These are phyloP conservation scores for Drosophila dunni DNA, from an alignment of 1,140 invertebrate genomes.

Conservation along the genomic window DNA sequence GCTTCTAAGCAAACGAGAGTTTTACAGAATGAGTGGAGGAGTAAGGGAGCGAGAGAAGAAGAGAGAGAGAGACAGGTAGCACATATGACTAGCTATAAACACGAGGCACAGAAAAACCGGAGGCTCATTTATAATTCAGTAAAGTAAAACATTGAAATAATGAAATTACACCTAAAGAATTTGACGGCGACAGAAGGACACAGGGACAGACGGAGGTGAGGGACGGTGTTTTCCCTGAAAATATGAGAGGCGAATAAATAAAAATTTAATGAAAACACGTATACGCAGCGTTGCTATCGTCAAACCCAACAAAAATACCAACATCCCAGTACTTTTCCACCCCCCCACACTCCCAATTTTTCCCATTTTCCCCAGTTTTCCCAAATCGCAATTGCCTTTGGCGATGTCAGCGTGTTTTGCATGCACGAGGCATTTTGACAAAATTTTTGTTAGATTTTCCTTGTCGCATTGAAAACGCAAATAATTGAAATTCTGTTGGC, in stretches of 20 bases:
- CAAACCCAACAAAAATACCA: neutral
- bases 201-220: conserved; percentile 3
- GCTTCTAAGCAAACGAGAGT: conserved; percentile 40
- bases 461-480: conserved; percentile 54
- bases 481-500: conserved; percentile 76
- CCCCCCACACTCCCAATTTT: too few species aligned
- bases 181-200: conserved; percentile 38
- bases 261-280: conserved; percentile 82
- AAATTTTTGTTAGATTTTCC: conserved; percentile 49
- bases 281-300: conserved; percentile 50
- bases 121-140: conserved; percentile 77
- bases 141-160: conserved; percentile 82
- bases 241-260: conserved; percentile 76
- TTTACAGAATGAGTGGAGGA: neutral
- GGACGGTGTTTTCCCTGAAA: conserved; percentile 37
- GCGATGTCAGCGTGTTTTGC: conserved; percentile 29
- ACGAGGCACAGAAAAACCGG: conserved; percentile 37
- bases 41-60: neutral
- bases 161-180: conserved; percentile 82
- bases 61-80: neutral
- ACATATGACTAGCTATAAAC: conserved; percentile 76
- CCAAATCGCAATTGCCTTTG: conserved; percentile 1
- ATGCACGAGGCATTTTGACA: conserved; percentile 66
- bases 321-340: too few species aligned
- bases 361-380: neutral